Conservation (phyloP, 2,113 vertebrate genomes). For the Rhabdornis inornatus region DNA sequence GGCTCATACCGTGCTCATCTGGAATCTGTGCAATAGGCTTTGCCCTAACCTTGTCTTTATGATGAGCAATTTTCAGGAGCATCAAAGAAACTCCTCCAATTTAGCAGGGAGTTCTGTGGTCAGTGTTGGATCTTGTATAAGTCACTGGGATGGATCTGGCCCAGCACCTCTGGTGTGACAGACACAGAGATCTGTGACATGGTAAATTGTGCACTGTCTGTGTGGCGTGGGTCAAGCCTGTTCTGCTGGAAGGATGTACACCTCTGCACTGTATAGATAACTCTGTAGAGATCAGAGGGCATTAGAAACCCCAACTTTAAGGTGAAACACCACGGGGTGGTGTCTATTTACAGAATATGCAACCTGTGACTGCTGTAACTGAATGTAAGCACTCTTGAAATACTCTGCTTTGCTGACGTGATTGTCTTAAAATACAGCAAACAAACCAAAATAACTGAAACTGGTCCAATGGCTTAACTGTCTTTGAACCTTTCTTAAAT, state of each 20-base stretch:
- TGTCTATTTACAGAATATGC: slow-evolving; percentile 29
- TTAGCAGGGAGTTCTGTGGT: background rate
- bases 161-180: background rate
- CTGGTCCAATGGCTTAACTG: slow-evolving; percentile 39
- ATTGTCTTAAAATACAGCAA: slow-evolving; percentile 55
- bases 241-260: background rate
- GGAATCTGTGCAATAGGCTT: background rate
- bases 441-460: slow-evolving; percentile 48
- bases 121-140: background rate
- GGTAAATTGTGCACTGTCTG: background rate
- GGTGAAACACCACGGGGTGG: slow-evolving; percentile 11
- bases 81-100: background rate
- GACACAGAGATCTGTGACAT: fast-evolving
- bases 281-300: slow-evolving; percentile 10
- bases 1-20: background rate
- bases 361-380: slow-evolving; percentile 40
- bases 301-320: slow-evolving; percentile 25
- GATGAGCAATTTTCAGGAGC: background rate
- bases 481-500: slow-evolving; percentile 35
- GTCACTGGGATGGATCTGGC: background rate
- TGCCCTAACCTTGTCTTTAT: background rate
- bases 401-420: slow-evolving; percentile 26
- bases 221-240: background rate
- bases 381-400: slow-evolving; percentile 51
- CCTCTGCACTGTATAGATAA: slow-evolving; percentile 28